phyloP scores from a whole-genome alignment of 2,797 vertebrate species.

The Propithecus perrieri region DNA sequence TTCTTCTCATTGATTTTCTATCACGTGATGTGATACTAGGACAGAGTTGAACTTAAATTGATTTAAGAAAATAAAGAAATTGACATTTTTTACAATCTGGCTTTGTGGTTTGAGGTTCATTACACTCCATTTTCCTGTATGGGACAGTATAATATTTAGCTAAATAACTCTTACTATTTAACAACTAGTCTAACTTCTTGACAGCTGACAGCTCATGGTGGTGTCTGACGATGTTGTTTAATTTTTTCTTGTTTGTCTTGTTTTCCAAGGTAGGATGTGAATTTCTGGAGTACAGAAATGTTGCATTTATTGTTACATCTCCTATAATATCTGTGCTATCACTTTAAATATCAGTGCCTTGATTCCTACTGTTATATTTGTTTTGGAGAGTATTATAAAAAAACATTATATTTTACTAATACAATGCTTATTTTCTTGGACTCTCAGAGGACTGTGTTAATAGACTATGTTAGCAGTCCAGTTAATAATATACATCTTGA shows the following conservation, averaged over 20 bases:
- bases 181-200: background rate
- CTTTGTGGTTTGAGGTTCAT: background rate
- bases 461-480: background rate
- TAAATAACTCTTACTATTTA: background rate
- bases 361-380: background rate
- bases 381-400: background rate
- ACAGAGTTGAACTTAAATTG: background rate
- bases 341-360: background rate
- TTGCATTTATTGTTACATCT: background rate
- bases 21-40: background rate
- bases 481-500: background rate
- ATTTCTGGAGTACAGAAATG: background rate
- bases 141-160: background rate
- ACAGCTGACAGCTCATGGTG: background rate
- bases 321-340: background rate
- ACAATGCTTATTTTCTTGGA: background rate
- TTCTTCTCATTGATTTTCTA: background rate
- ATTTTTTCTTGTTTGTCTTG: background rate
- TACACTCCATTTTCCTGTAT: background rate
- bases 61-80: slow-evolving; percentile 13
- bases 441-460: background rate
- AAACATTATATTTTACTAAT: background rate
- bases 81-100: background rate
- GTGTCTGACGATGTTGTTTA: background rate
- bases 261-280: background rate